Evolutionary conservation across 2,797 vertebrate species (phyloP).

Genomic region (Sebastes paucispinis): DNA sequence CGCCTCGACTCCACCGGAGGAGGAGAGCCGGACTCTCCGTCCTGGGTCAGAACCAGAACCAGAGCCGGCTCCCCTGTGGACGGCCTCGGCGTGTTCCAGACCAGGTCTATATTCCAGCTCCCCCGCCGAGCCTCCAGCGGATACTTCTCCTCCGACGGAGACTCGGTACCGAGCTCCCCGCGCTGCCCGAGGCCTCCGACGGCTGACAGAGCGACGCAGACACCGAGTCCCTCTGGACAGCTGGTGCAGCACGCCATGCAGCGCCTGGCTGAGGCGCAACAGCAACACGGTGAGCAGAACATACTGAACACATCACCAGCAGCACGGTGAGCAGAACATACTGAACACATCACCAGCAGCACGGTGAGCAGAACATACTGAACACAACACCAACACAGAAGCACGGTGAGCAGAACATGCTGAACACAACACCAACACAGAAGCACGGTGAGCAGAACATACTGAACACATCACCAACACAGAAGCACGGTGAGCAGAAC

Average conservation of each 20-base stretch:
- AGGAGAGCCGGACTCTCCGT: constrained; percentile 64
- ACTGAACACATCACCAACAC: no score
- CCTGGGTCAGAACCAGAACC: constrained; percentile 69
- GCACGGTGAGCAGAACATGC: no score
- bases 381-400: no score
- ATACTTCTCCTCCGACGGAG: constrained; percentile 92
- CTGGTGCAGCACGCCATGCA: constrained; percentile 74
- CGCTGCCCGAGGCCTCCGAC: constrained; percentile 68
- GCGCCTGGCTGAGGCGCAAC: constrained; percentile 74
- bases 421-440: no score
- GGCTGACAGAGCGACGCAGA: constrained; percentile 91
- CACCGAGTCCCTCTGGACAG: constrained; percentile 88
- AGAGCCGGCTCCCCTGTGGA: constrained; percentile 59
- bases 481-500: no score
- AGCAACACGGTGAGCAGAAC: constrained; percentile 62
- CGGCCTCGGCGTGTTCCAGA: constrained; percentile 84
- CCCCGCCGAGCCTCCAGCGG: constrained; percentile 87
- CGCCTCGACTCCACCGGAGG: constrained; percentile 35
- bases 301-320: no score
- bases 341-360: no score
- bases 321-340: no score
- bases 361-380: no score
- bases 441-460: no score
- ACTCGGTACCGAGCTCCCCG: constrained; percentile 86
- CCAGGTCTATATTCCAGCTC: constrained; percentile 77